These are phyloP conservation scores for Ischnus inquisitorius DNA, from an alignment of 2,888 invertebrate species.

Conservation along the genomic window DNA sequence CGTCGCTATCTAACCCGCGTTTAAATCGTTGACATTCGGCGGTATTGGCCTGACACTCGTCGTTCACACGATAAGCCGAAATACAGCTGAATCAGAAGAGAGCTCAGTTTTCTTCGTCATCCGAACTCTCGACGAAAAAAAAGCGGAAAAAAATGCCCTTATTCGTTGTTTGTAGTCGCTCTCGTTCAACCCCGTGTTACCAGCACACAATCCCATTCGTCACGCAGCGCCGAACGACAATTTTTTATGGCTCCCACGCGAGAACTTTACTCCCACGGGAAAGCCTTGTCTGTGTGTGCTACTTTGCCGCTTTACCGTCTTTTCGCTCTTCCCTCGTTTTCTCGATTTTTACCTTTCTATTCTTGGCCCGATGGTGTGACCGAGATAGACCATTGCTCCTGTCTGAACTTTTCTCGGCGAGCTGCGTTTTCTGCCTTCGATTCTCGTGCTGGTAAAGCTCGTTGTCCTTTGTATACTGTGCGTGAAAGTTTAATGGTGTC, in stretches of 20 bases:
- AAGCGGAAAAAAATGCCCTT: not conserved
- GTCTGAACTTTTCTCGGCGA: constrained; percentile 2
- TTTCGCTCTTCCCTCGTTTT: constrained; percentile 29
- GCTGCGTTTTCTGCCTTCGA: constrained; percentile 3
- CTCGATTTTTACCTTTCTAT: not conserved
- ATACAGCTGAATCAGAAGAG: constrained; percentile 48
- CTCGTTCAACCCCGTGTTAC: constrained; percentile 40
- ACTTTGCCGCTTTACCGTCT: constrained; percentile 58
- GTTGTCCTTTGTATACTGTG: not conserved
- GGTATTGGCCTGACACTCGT: constrained; percentile 25
- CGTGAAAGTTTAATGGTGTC: constrained; percentile 38
- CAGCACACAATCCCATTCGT: constrained; percentile 57
- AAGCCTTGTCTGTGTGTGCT: constrained; percentile 48
- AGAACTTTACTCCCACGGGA: constrained; percentile 53
- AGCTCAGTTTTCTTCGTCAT: constrained; percentile 32
- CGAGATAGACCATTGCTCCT: constrained; percentile 22
- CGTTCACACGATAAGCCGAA: constrained; percentile 16
- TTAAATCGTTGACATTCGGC: constrained; percentile 23
- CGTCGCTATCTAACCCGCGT: constrained; percentile 3
- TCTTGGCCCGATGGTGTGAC: constrained; percentile 26
- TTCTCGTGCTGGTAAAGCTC: constrained; percentile 1
- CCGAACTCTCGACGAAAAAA: not conserved
- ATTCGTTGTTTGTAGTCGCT: constrained; percentile 17
- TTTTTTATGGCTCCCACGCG: constrained; percentile 63
- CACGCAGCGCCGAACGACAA: constrained; percentile 66